Evolutionary conservation across 23 tunicate genomes (phyloP).

Genomic region (Phallusia fumigata): DNA sequence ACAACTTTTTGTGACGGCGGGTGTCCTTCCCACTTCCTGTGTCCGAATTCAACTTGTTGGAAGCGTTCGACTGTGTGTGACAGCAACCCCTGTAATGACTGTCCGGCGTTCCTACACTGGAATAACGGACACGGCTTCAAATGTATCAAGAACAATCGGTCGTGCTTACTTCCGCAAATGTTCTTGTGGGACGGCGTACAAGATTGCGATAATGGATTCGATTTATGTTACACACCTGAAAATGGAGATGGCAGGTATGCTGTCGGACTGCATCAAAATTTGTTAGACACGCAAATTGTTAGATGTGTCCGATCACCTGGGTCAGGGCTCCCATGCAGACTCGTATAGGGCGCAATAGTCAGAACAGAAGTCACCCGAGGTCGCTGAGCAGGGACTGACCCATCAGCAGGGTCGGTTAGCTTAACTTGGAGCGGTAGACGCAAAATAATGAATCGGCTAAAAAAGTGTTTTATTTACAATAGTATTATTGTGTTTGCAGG

Average conservation of each 20-base stretch:
- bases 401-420: too few species aligned
- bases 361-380: too few species aligned
- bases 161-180: background rate
- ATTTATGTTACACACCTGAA: background rate
- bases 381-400: too few species aligned
- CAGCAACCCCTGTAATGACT: slow-evolving; percentile 36
- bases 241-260: background rate
- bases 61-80: slow-evolving; percentile 38
- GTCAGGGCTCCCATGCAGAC: too few species aligned
- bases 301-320: too few species aligned
- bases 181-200: background rate
- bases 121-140: slow-evolving; percentile 12
- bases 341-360: too few species aligned
- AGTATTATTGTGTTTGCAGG: too few species aligned
- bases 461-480: too few species aligned
- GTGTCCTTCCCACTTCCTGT: background rate
- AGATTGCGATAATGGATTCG: slow-evolving; percentile 9
- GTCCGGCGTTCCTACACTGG: slow-evolving; percentile 29
- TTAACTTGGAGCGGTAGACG: too few species aligned
- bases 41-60: background rate
- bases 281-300: too few species aligned
- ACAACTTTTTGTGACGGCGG: background rate
- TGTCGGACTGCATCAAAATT: background rate
- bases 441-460: too few species aligned
- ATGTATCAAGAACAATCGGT: background rate